A percentile compares a stretch with the other conserved stretches of the same genome.
phyloP scores from a whole-genome alignment of 2,888 invertebrate species.

The Anarsia innoxiella region DNA sequence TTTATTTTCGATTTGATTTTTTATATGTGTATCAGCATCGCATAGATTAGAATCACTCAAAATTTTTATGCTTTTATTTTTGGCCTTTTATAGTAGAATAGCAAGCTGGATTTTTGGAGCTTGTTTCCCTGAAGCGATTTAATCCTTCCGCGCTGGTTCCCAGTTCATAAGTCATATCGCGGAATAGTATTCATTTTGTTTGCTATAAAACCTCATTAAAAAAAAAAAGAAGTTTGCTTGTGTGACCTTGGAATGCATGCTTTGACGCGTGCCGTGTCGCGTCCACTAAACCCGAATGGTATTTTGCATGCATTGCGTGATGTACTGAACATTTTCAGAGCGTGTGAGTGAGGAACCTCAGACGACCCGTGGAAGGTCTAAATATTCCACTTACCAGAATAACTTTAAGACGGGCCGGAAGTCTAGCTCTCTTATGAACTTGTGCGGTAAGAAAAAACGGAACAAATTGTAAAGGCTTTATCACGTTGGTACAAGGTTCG shows the following conservation, averaged over 20 bases:
- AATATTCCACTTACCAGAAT: slow-evolving; percentile 87
- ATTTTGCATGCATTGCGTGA: slow-evolving; percentile 49
- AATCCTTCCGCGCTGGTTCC: slow-evolving; percentile 61
- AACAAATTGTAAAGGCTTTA: slow-evolving; percentile 55
- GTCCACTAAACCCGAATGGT: slow-evolving; percentile 19
- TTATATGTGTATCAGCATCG: slow-evolving; percentile 62
- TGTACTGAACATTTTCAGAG: slow-evolving; percentile 83
- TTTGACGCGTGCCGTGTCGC: slow-evolving; percentile 18
- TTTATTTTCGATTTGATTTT: slow-evolving; percentile 45
- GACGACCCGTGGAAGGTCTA: slow-evolving; percentile 88
- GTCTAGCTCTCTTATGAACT: slow-evolving; percentile 96
- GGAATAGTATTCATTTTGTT: slow-evolving; percentile 17
- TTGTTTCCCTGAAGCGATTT: slow-evolving; percentile 45
- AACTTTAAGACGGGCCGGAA: slow-evolving; percentile 92
- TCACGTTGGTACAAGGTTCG: slow-evolving; percentile 53
- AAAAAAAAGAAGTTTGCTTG: slow-evolving; percentile 33
- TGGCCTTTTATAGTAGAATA: slow-evolving; percentile 54
- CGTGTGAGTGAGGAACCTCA: slow-evolving; percentile 85
- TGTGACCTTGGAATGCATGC: slow-evolving; percentile 55
- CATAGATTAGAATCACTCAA: slow-evolving; percentile 57
- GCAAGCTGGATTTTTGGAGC: slow-evolving; percentile 41
- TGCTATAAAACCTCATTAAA: slow-evolving; percentile 10
- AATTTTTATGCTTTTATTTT: slow-evolving; percentile 56
- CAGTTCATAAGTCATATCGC: slow-evolving; percentile 33
- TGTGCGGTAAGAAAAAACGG: slow-evolving; percentile 89